phyloP scores from a whole-genome alignment of 2,797 vertebrate species.

The Perdix hodgsoniae region DNA sequence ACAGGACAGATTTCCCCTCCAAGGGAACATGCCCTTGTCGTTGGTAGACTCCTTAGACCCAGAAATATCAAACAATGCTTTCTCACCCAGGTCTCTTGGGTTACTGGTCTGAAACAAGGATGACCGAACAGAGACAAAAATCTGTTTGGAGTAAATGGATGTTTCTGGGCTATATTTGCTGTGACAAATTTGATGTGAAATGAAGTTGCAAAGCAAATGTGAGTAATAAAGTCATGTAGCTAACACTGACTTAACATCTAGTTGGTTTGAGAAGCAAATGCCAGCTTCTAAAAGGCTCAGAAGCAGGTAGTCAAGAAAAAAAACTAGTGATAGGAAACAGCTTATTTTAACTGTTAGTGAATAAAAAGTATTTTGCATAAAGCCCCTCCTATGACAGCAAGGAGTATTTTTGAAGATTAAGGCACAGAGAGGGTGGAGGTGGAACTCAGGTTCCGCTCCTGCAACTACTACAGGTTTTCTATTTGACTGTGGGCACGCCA shows the following conservation, averaged over 20 bases:
- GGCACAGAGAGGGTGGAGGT: background rate
- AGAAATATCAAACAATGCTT: background rate
- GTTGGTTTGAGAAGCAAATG: background rate
- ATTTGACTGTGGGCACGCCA: background rate
- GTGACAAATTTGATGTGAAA: background rate
- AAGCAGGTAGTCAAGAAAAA: background rate
- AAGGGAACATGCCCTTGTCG: background rate
- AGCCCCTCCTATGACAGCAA: background rate
- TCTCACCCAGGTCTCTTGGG: background rate
- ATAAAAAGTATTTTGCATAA: background rate
- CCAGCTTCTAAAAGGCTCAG: background rate
- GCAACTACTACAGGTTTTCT: conserved; percentile 20
- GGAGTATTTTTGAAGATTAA: conserved; percentile 6
- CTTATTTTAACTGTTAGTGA: background rate
- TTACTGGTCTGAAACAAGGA: background rate
- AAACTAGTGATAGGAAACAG: background rate
- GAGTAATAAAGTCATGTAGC: background rate
- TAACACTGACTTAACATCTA: background rate
- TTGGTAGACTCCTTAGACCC: background rate
- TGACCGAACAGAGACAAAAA: background rate
- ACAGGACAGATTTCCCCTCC: background rate
- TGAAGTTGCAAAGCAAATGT: background rate
- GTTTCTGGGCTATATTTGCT: background rate
- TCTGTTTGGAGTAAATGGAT: background rate
- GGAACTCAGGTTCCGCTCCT: background rate